Percentiles rank a stretch among this genome's conserved stretches.
Evolutionary conservation across 2,888 invertebrate species (phyloP).

Genomic region (Rotaria macrura): DNA sequence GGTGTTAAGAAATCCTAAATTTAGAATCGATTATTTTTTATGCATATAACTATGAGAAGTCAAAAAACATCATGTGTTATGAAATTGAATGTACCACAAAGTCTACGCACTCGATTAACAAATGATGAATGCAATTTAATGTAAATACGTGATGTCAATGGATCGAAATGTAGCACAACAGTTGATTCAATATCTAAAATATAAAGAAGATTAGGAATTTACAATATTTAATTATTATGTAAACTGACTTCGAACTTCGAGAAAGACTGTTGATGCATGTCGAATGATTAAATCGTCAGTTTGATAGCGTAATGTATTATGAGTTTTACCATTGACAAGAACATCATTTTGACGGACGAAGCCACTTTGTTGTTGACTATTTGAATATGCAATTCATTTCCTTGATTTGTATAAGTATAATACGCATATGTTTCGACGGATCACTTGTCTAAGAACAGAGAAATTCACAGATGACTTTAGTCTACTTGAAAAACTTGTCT

Average conservation of each 20-base stretch:
- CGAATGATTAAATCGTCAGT: too few relatives aligned
- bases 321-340: too few relatives aligned
- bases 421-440: too few relatives aligned
- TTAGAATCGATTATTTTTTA: slow-evolving; percentile 63
- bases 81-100: slow-evolving; percentile 43
- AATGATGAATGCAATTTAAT: slow-evolving; percentile 37
- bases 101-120: slow-evolving; percentile 36
- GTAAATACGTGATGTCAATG: slow-evolving; percentile 35
- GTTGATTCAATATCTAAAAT: too few relatives aligned
- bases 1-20: slow-evolving; percentile 51
- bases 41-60: slow-evolving; percentile 57
- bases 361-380: background rate
- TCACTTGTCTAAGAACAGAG: background rate
- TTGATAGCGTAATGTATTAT: too few relatives aligned
- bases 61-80: slow-evolving; percentile 52
- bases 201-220: too few relatives aligned
- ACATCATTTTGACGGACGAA: background rate
- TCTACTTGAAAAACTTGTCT: too few relatives aligned
- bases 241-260: slow-evolving; percentile 11
- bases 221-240: too few relatives aligned
- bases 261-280: background rate
- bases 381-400: too few relatives aligned
- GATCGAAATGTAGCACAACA: too few relatives aligned
- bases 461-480: too few relatives aligned
- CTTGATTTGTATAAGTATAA: too few relatives aligned